Percentiles rank a stretch among this genome's conserved stretches.
phyloP scores from a whole-genome alignment of 2,797 vertebrate species.

The Xiphorhynchus erythropygius region DNA sequence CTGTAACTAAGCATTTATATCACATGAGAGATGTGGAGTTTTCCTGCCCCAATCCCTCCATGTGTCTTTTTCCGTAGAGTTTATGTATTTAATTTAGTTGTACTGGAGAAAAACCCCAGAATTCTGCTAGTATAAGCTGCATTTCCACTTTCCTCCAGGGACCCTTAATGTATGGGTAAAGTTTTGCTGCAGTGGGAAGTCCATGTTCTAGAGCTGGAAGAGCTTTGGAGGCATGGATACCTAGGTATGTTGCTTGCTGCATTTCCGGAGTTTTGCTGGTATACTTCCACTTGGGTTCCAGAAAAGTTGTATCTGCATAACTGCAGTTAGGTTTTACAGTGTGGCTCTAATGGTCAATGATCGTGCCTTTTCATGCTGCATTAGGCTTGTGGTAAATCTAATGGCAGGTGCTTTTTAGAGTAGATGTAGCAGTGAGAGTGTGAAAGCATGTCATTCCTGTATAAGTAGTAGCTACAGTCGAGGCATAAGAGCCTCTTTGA shows the following conservation, averaged over 20 bases:
- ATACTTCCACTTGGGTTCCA: rapidly evolving
- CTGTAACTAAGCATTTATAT: rapidly evolving
- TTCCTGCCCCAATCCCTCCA: neutral
- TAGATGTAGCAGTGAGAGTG: rapidly evolving
- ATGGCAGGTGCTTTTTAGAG: neutral
- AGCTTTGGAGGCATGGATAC: neutral
- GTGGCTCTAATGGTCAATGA: neutral
- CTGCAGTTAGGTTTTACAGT: neutral
- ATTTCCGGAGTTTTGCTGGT: neutral
- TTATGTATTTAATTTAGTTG: neutral
- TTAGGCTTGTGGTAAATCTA: neutral
- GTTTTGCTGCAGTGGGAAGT: neutral
- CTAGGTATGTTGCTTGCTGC: neutral
- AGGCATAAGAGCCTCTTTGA: neutral
- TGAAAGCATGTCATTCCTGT: neutral
- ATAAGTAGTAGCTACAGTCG: neutral
- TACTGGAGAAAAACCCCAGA: rapidly evolving
- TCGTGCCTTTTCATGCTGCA: neutral
- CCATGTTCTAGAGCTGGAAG: neutral
- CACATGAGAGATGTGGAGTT: neutral
- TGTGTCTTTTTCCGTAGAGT: neutral
- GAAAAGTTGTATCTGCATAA: neutral
- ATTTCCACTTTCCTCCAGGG: neutral
- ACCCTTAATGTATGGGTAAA: neutral
- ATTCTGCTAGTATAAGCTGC: neutral